Percentiles rank a stretch among this genome's conserved stretches.
phyloP scores from a whole-genome alignment of 2,113 vertebrate species.

The rabbit (Oryctolagus cuniculus) region DNA sequence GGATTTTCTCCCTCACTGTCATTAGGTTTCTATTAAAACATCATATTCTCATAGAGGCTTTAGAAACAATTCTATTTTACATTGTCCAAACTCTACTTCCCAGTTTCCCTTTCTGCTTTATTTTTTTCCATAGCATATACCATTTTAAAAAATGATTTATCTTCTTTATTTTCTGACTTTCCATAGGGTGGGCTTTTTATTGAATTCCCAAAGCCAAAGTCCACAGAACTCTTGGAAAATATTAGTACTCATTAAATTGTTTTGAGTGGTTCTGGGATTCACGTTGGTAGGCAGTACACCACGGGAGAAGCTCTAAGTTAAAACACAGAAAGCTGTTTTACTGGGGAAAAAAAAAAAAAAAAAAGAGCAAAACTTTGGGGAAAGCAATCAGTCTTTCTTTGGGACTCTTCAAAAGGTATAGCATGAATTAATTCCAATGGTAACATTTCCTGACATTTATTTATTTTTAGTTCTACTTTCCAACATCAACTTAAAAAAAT shows the following conservation, averaged over 20 bases:
- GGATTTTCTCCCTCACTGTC: neutral
- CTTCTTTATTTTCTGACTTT: neutral
- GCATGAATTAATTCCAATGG: neutral
- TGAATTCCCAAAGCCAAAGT: neutral
- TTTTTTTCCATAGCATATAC: neutral
- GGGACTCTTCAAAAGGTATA: neutral
- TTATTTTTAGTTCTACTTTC: neutral
- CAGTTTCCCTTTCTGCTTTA: neutral
- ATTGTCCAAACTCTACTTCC: neutral
- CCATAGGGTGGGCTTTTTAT: accelerated
- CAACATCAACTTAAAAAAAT: neutral
- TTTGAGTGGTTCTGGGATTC: conserved; percentile 21
- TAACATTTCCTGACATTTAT: neutral
- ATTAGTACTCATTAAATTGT: neutral
- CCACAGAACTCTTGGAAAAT: conserved; percentile 28
- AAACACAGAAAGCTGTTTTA: neutral
- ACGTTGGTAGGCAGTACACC: neutral
- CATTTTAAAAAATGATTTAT: neutral
- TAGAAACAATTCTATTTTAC: neutral
- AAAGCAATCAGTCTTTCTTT: neutral
- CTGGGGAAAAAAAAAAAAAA: neutral
- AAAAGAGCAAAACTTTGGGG: neutral
- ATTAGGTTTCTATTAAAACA: neutral
- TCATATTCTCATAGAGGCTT: neutral
- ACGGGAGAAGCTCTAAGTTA: neutral